Conservation (phyloP, 2,113 vertebrate species). For the Pterocles gutturalis region DNA sequence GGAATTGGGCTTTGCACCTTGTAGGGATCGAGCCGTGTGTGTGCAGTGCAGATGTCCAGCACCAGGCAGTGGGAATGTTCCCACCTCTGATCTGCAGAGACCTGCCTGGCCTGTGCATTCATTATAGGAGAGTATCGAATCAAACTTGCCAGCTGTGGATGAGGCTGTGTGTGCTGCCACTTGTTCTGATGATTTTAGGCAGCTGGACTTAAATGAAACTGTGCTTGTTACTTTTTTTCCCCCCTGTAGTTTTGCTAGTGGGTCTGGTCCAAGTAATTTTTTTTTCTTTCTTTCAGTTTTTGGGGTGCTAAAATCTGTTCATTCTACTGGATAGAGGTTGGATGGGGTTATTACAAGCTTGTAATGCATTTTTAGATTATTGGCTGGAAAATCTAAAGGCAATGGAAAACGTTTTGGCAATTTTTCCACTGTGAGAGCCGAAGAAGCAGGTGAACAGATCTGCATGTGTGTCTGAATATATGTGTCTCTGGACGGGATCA, state of each 20-base stretch:
- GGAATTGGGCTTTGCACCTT: neutral
- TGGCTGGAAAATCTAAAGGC: neutral
- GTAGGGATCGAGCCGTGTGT: rapidly evolving
- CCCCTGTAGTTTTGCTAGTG: neutral
- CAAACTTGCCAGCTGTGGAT: neutral
- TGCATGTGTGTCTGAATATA: neutral
- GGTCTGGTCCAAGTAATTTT: neutral
- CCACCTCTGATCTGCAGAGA: neutral
- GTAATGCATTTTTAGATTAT: neutral
- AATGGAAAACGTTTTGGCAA: neutral
- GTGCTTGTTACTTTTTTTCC: neutral
- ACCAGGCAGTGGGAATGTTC: neutral
- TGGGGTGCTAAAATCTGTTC: neutral
- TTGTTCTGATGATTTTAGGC: neutral
- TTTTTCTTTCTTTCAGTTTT: neutral
- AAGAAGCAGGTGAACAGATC: neutral
- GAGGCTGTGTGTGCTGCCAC: neutral
- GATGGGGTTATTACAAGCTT: neutral
- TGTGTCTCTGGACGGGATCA: neutral
- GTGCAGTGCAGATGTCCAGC: neutral
- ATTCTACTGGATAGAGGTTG: neutral
- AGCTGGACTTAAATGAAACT: neutral
- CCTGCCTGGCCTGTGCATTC: rapidly evolving
- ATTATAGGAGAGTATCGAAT: neutral
- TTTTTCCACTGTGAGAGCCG: neutral